Evolutionary conservation across 1,140 invertebrate species (phyloP).

Genomic region (Oscheius sp.): DNA sequence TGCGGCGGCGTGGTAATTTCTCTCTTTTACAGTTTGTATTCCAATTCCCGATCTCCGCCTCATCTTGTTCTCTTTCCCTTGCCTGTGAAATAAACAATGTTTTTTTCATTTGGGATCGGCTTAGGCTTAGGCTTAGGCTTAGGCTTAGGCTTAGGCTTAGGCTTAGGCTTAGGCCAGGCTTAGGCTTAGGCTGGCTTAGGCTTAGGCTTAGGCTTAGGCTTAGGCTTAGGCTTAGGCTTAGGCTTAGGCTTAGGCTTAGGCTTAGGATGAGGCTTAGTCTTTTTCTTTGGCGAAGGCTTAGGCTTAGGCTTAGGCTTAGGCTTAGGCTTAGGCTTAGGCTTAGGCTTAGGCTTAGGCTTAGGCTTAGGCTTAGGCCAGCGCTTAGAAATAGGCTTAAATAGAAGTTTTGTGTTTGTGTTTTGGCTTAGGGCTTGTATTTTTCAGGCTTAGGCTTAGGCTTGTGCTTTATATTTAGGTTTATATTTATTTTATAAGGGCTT

Average conservation of each 20-base stretch:
- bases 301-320: conserved; percentile 34
- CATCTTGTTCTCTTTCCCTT: no score
- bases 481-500: no score
- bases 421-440: no score
- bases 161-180: conserved; percentile 38
- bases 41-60: no score
- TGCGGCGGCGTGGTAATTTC: no score
- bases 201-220: conserved; percentile 38
- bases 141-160: conserved; percentile 38
- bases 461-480: no score
- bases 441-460: no score
- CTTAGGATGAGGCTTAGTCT: conserved; percentile 35
- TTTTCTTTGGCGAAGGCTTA: conserved; percentile 36
- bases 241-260: conserved; percentile 37
- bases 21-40: no score
- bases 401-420: conserved; percentile 37
- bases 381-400: conserved; percentile 42
- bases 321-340: conserved; percentile 37
- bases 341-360: conserved; percentile 32
- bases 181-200: conserved; percentile 37
- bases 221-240: conserved; percentile 38
- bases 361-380: conserved; percentile 34
- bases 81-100: no score
- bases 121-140: conserved; percentile 37
- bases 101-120: no score